Evolutionary conservation across 2,797 vertebrate species (phyloP).

Genomic region (Pipistrellus pygmaeus): DNA sequence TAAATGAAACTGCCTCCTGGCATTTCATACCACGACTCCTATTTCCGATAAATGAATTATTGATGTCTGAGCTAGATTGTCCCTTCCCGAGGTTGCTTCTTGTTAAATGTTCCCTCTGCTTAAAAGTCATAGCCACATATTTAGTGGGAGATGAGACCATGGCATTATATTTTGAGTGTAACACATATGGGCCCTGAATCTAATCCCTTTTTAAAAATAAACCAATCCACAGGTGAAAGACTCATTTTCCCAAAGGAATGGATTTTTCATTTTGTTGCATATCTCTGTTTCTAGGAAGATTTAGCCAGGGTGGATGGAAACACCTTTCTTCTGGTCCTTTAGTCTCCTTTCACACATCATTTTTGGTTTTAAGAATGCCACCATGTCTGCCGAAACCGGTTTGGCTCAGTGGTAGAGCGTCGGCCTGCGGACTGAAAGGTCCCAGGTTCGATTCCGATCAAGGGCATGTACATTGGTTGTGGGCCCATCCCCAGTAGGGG

Average conservation of each 20-base stretch:
- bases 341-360: background rate
- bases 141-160: constrained; percentile 51
- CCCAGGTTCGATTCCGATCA: too few relatives aligned
- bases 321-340: constrained; percentile 9
- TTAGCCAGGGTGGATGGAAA: constrained; percentile 19
- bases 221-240: constrained; percentile 5
- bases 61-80: constrained; percentile 79
- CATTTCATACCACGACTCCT: constrained; percentile 71
- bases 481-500: too few relatives aligned
- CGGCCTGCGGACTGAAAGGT: too few relatives aligned
- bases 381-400: background rate
- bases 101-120: constrained; percentile 66
- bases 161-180: background rate
- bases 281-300: constrained; percentile 62
- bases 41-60: constrained; percentile 82
- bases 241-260: constrained; percentile 57
- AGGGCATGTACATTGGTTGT: too few relatives aligned
- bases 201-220: constrained; percentile 70
- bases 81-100: constrained; percentile 55
- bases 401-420: too few relatives aligned
- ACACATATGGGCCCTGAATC: constrained; percentile 42
- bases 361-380: constrained; percentile 43
- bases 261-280: constrained; percentile 47
- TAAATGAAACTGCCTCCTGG: constrained; percentile 78
- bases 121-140: constrained; percentile 50